Base-by-base conservation (phyloP, 1,140 invertebrate species). In the Drosophila watanabei region DNA sequence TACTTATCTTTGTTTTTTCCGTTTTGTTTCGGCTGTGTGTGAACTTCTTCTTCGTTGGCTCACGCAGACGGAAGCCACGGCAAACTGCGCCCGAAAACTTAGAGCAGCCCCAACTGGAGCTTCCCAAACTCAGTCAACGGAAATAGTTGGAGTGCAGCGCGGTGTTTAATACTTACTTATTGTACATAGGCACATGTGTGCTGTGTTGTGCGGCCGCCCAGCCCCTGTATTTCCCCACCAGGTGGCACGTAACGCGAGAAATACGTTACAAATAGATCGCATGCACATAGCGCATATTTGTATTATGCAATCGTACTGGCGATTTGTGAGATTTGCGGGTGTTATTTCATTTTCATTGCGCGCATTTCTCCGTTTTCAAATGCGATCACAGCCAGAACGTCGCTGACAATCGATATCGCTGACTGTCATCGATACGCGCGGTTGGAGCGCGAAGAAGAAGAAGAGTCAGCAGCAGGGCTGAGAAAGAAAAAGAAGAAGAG, bases 91-190 rank as follows among this genome's bases (percentile, higher is more conserved):
- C 39, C 73, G 52, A 81, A 57, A 73, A 64, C 56, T 62, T 54
- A 63, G 54, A 57, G 54, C 54, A 39, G 54, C 48, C 48, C 35
- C 54, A 79, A 49, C 46, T 51, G n/a, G 46, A 52, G 54, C 52
- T 39, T 57, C 73, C 57, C 51, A 91, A 91, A 89, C 66, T 89
- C 86, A 89, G 87, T 90, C 86, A 89, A 91, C 82, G 86, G 86
- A 89, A 89, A 89, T 89, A 68, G 70, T 49, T 71, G 69, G 62
- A 61, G 81, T 71, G 71, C 64, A 49, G 48, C 62, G 65, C 61
- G 72, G 72, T 78, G 60, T 70, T 77, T 73, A 66, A 68, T 75
- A 79, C 78, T 57, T 46, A 85, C 46, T 49, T 49, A 46, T 46
- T 46, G 45, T 24, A 46, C 65, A 75, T 65, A 76, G 57, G 61